Conservation (phyloP, 2,113 vertebrate species). For the Gadus macrocephalus region DNA sequence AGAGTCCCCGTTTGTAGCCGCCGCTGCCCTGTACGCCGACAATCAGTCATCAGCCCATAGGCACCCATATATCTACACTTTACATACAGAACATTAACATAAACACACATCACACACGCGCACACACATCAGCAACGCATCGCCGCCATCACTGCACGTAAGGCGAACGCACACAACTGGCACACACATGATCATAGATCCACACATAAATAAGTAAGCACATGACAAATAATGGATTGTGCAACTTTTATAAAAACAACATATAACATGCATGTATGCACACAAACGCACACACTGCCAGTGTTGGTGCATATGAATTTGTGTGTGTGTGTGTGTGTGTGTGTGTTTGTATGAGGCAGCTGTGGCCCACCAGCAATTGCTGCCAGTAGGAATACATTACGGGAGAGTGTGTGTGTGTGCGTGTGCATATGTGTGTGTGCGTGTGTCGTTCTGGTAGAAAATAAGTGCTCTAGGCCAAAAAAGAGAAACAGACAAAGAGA, state of each 20-base stretch:
- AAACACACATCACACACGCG: background rate
- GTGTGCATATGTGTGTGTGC: too few species aligned
- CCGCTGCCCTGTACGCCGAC: too few species aligned
- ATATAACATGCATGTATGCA: slow-evolving; percentile 3
- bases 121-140: background rate
- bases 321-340: slow-evolving; percentile 5
- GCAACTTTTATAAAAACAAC: background rate
- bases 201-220: background rate
- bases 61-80: too few species aligned
- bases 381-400: slow-evolving; percentile 49
- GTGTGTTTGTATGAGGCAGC: slow-evolving; percentile 58
- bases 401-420: too few species aligned
- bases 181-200: background rate
- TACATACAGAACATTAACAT: too few species aligned
- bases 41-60: too few species aligned
- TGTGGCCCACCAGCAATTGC: slow-evolving; percentile 77
- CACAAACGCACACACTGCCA: too few species aligned
- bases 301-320: background rate
- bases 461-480: too few species aligned
- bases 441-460: background rate
- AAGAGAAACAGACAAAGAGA: too few species aligned
- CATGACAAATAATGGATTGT: background rate
- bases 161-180: background rate
- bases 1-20: too few species aligned
- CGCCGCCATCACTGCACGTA: too few species aligned